These are phyloP conservation scores for Meliscaeva auricollis DNA, from an alignment of 2,888 invertebrate species.

Conservation along the genomic window DNA sequence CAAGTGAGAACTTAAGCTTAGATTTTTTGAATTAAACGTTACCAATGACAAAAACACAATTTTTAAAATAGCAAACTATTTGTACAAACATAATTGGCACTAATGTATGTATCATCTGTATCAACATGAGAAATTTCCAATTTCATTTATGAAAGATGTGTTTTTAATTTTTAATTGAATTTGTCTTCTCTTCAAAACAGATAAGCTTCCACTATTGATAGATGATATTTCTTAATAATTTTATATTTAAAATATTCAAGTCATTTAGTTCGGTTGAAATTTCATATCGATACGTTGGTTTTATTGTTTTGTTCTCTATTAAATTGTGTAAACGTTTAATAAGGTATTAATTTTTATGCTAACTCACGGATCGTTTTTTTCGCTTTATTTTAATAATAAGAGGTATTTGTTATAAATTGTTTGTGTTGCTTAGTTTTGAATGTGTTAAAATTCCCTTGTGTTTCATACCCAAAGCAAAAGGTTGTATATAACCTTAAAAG, in stretches of 20 bases:
- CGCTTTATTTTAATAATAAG: not conserved
- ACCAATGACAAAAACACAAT: no score
- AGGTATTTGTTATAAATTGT: not conserved
- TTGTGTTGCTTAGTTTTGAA: no score
- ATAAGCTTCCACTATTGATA: not conserved
- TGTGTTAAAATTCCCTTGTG: no score
- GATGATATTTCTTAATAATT: not conserved
- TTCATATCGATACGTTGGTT: not conserved
- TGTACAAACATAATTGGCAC: no score
- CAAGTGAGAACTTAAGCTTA: no score
- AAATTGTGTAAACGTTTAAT: not conserved
- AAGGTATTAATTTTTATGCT: not conserved
- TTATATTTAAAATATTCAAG: not conserved
- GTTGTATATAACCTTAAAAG: constrained; percentile 29
- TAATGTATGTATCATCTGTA: no score
- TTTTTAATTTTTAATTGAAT: not conserved
- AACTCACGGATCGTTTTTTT: not conserved
- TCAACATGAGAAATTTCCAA: not conserved
- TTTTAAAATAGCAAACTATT: no score
- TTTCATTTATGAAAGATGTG: not conserved
- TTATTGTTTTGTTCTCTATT: not conserved
- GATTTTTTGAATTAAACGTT: no score
- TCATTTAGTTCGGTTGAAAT: constrained; percentile 21
- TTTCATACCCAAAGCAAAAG: no score
- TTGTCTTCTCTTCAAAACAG: not conserved